phyloP scores from a whole-genome alignment of 2,888 invertebrate species.

The Chloromyia formosa region DNA sequence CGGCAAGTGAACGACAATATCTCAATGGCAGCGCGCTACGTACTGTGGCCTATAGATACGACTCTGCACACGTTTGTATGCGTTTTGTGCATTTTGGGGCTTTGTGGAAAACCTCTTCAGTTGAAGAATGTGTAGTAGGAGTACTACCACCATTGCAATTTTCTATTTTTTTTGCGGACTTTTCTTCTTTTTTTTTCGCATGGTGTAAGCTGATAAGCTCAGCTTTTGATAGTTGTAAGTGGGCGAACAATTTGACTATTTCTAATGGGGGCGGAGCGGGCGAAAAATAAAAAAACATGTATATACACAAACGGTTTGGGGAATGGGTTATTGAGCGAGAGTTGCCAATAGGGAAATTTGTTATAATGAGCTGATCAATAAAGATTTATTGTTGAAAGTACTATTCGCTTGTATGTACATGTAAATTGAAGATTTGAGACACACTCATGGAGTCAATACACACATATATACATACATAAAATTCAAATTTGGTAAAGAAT shows the following conservation, averaged over 20 bases:
- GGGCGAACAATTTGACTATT: conserved; percentile 38
- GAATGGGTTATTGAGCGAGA: too few relatives aligned
- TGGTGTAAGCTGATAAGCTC: conserved; percentile 17
- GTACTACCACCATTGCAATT: conserved; percentile 8
- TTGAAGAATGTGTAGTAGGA: conserved; percentile 9
- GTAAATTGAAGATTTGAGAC: too few relatives aligned
- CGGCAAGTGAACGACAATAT: conserved; percentile 21
- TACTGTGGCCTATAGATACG: too few relatives aligned
- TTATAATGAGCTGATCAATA: too few relatives aligned
- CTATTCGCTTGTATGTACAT: too few relatives aligned
- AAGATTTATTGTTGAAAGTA: too few relatives aligned
- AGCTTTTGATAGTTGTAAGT: conserved; percentile 28
- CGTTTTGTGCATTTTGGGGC: neutral
- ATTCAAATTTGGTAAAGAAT: too few relatives aligned
- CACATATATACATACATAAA: too few relatives aligned
- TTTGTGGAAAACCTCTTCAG: conserved; percentile 30
- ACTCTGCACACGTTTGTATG: conserved; percentile 5
- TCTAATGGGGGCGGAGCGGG: conserved; percentile 16
- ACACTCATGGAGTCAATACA: too few relatives aligned
- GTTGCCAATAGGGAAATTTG: too few relatives aligned
- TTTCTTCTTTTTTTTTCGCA: conserved; percentile 7
- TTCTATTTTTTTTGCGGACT: conserved; percentile 1
- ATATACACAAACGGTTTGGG: too few relatives aligned
- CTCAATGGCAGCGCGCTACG: too few relatives aligned
- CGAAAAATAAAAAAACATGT: neutral